phyloP scores from a whole-genome alignment of 1,140 invertebrate genomes.

The Heliconius hermathena region DNA sequence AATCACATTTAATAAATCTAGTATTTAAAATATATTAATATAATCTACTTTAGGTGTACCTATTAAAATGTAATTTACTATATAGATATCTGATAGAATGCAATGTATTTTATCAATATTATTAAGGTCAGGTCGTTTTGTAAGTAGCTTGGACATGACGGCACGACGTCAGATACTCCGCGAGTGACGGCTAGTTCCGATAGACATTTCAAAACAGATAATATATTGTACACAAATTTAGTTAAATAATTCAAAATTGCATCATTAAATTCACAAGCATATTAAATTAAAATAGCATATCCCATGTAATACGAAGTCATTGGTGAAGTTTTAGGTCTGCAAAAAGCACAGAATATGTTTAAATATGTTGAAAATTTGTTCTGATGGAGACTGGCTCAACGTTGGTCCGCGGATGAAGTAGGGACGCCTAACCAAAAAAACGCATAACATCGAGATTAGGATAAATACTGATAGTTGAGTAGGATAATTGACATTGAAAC shows the following conservation, averaged over 20 bases:
- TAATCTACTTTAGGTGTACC: conserved; percentile 53
- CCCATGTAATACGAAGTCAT: not conserved
- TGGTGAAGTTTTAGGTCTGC: conserved; percentile 45
- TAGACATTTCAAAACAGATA: not conserved
- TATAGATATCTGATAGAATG: conserved; percentile 45
- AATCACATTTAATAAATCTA: conserved; percentile 71
- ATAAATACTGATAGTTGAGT: not conserved
- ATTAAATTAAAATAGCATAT: not conserved
- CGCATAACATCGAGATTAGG: not conserved
- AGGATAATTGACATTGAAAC: not conserved
- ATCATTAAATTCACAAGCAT: conserved; percentile 5
- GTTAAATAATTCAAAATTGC: not conserved
- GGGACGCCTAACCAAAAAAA: not conserved
- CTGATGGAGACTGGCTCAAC: conserved; percentile 2
- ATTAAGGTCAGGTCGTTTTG: conserved; percentile 19
- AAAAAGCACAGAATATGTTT: conserved; percentile 48
- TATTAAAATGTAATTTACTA: conserved; percentile 59
- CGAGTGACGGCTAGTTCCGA: not conserved
- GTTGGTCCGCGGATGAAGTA: not conserved
- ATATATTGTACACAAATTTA: not conserved
- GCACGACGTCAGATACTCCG: not conserved
- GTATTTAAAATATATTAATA: conserved; percentile 10
- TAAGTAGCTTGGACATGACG: not conserved
- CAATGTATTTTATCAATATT: conserved; percentile 40
- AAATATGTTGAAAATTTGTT: conserved; percentile 1